phyloP scores from a whole-genome alignment of 2,797 vertebrate genomes.

The Balearica regulorum region DNA sequence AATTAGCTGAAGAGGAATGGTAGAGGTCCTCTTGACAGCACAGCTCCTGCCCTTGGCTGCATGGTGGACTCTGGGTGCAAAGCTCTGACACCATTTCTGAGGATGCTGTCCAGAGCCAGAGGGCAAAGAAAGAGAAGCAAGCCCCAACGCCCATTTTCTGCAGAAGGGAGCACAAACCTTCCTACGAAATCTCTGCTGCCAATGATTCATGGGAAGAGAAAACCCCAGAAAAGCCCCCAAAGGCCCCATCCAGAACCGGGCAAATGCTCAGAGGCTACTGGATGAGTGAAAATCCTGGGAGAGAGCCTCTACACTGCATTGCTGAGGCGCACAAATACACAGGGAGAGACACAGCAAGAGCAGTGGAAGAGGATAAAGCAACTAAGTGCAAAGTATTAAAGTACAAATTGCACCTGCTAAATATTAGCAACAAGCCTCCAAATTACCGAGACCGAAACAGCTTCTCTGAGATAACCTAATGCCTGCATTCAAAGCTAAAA shows the following conservation, averaged over 20 bases:
- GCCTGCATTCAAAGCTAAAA: background rate
- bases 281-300: background rate
- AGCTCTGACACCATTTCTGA: background rate
- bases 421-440: background rate
- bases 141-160: background rate
- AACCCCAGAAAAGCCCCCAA: background rate
- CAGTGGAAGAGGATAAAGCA: background rate
- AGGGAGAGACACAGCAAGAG: background rate
- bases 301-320: background rate
- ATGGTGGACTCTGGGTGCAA: background rate
- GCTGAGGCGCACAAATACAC: rapidly evolving
- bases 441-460: background rate
- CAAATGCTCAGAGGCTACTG: background rate
- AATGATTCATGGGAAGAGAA: background rate
- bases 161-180: background rate
- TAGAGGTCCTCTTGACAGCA: background rate
- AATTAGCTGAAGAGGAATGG: background rate
- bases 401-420: background rate
- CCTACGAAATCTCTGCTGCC: background rate
- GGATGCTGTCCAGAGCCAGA: background rate
- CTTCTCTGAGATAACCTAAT: background rate
- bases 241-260: background rate
- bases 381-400: background rate
- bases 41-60: background rate
- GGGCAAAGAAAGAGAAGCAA: background rate